Percentiles rank a stretch among this genome's conserved stretches.
These are phyloP conservation scores for Lepidothrix coronata DNA, from an alignment of 2,113 vertebrate genomes.

Conservation along the genomic window DNA sequence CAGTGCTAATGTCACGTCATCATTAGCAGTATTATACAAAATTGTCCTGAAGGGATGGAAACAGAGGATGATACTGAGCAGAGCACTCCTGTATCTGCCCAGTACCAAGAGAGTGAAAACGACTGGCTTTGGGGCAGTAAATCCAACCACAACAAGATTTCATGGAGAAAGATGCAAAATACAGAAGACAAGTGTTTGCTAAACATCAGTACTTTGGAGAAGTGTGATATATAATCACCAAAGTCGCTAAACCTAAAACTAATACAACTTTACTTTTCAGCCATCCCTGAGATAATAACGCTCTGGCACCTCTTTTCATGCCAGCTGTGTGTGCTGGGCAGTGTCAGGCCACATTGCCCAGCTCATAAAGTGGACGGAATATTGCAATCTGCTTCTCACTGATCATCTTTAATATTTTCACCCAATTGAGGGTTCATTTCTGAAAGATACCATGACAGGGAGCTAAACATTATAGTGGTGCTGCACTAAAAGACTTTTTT, in stretches of 20 bases:
- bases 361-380: background rate
- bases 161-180: background rate
- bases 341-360: background rate
- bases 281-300: background rate
- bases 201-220: accelerated
- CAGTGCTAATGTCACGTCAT: background rate
- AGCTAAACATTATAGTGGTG: background rate
- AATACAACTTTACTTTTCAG: background rate
- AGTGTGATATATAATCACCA: background rate
- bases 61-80: background rate
- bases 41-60: background rate
- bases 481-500: background rate
- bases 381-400: background rate
- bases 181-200: background rate
- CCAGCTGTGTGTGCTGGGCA: background rate
- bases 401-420: background rate
- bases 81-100: background rate
- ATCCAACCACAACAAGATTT: background rate
- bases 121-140: background rate
- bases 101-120: background rate
- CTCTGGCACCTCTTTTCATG: background rate
- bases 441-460: background rate
- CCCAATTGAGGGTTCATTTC: background rate
- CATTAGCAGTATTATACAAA: background rate
- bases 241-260: background rate